Percentiles rank a stretch among this genome's conserved stretches.
phyloP scores from a whole-genome alignment of 2,113 vertebrate genomes.

The Arizona elegans region DNA sequence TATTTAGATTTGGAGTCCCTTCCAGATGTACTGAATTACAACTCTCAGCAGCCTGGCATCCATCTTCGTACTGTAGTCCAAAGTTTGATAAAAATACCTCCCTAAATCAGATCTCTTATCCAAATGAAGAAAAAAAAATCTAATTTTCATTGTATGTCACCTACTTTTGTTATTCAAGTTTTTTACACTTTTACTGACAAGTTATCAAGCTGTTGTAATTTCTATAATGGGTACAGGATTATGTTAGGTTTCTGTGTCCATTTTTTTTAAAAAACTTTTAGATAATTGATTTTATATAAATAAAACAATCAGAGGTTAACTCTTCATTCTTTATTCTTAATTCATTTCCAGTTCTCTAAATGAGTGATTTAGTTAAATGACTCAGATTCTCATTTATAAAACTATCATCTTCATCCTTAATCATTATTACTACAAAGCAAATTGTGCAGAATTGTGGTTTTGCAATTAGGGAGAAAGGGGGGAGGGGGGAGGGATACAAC shows the following conservation, averaged over 20 bases:
- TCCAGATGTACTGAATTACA: neutral
- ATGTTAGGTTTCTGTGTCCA: constrained; percentile 36
- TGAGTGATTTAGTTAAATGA: neutral
- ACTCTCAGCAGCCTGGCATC: neutral
- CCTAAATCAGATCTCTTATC: constrained; percentile 25
- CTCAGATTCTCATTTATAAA: neutral
- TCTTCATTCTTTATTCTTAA: constrained; percentile 18
- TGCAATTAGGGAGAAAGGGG: neutral
- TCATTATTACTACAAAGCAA: neutral
- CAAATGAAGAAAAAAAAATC: neutral
- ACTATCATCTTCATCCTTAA: no score
- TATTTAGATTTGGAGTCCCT: neutral
- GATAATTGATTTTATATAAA: constrained; percentile 11
- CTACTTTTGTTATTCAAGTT: constrained; percentile 31
- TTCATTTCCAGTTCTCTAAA: constrained; percentile 22
- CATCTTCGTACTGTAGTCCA: neutral
- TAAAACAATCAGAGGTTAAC: neutral
- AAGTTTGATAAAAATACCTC: neutral
- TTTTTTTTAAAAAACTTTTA: constrained; percentile 34
- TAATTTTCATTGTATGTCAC: constrained; percentile 18
- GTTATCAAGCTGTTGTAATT: constrained; percentile 26
- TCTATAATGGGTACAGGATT: constrained; percentile 31
- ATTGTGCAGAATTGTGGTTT: neutral
- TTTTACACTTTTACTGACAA: constrained; percentile 34
- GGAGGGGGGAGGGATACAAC: neutral